Evolutionary conservation across 2,888 invertebrate genomes (phyloP).

Genomic region (Sinhomidia bicolor): DNA sequence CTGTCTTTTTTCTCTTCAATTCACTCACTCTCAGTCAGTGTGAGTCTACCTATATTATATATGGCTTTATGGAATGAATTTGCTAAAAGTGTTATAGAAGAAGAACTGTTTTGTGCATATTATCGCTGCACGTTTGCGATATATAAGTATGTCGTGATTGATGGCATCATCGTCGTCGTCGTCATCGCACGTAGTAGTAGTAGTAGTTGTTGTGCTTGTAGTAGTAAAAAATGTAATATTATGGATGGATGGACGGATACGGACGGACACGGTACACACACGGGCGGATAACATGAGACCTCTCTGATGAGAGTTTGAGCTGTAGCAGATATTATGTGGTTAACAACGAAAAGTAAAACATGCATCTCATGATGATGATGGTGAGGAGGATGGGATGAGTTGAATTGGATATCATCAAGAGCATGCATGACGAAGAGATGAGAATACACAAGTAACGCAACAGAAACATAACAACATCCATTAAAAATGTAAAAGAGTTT

Average conservation of each 20-base stretch:
- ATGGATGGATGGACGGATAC: conserved; percentile 35
- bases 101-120: conserved; percentile 3
- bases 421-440: neutral
- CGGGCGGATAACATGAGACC: conserved; percentile 57
- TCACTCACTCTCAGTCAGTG: too few species aligned
- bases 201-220: too few species aligned
- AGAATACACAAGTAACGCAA: neutral
- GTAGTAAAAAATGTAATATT: too few species aligned
- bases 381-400: neutral
- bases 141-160: conserved; percentile 63
- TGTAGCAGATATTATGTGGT: neutral
- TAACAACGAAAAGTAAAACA: conserved; percentile 29
- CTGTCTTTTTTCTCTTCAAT: too few species aligned
- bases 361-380: conserved; percentile 20
- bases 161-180: conserved; percentile 17
- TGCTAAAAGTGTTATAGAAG: neutral
- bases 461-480: neutral
- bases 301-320: neutral
- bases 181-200: neutral
- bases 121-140: neutral
- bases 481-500: neutral
- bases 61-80: conserved; percentile 3
- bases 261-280: conserved; percentile 32
- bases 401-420: conserved; percentile 44
- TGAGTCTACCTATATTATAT: neutral